These are phyloP conservation scores for Pseudonaja textilis DNA, from an alignment of 2,113 vertebrate species.

Conservation along the genomic window DNA sequence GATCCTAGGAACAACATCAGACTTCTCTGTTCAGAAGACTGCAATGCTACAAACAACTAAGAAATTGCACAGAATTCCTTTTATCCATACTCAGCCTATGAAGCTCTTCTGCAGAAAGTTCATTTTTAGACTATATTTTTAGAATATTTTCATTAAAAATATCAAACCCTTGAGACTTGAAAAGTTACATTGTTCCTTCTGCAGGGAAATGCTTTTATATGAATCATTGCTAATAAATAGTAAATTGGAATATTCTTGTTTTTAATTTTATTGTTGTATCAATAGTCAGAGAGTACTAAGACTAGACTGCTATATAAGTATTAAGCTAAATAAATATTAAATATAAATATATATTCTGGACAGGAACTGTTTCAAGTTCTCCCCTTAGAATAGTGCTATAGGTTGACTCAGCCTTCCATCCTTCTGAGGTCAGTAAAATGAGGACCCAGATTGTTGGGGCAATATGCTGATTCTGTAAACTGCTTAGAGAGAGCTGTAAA, in stretches of 20 bases:
- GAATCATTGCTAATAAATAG: neutral
- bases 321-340: neutral
- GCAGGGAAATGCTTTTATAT: neutral
- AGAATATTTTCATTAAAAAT: neutral
- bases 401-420: no score
- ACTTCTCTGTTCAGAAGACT: neutral
- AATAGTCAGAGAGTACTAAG: neutral
- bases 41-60: neutral
- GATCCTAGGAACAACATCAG: neutral
- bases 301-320: neutral
- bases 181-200: neutral
- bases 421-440: no score
- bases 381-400: neutral
- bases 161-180: neutral
- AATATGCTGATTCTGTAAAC: no score
- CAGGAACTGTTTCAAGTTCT: neutral
- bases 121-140: neutral
- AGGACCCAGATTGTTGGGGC: no score
- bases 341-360: neutral
- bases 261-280: neutral
- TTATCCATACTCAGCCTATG: neutral
- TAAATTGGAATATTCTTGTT: neutral
- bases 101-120: neutral
- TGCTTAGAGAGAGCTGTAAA: no score
- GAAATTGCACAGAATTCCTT: neutral